Evolutionary conservation across 2,797 vertebrate species (phyloP).

Genomic region (Sitta carolinensis): DNA sequence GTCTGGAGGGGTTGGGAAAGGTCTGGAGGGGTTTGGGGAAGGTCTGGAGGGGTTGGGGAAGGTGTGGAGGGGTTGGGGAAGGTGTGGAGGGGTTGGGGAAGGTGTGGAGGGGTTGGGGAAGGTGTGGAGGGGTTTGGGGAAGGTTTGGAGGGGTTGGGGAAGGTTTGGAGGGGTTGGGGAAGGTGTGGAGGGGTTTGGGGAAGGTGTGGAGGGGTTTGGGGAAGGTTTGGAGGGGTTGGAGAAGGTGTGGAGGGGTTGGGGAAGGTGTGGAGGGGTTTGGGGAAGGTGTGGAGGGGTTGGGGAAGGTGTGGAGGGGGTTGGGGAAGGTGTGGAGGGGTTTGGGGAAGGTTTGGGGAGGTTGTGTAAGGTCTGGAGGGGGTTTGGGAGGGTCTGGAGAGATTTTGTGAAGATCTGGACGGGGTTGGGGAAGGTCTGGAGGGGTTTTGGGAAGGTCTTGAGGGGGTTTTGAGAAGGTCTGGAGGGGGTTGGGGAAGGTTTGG

Average conservation of each 20-base stretch:
- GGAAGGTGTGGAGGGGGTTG: not conserved
- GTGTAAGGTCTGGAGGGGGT: too few relatives aligned
- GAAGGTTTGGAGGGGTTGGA: rapidly evolving
- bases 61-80: rapidly evolving
- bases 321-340: not conserved
- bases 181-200: too few relatives aligned
- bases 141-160: not conserved
- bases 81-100: rapidly evolving
- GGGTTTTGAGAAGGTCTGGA: too few relatives aligned
- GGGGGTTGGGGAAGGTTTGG: rapidly evolving
- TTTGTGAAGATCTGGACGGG: rapidly evolving
- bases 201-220: not conserved
- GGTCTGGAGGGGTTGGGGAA: not conserved
- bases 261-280: rapidly evolving
- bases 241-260: not conserved
- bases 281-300: rapidly evolving
- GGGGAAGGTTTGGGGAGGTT: too few relatives aligned
- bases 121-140: not conserved
- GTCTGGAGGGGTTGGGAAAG: not conserved
- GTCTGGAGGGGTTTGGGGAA: not conserved
- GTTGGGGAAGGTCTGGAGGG: not conserved
- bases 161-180: too few relatives aligned
- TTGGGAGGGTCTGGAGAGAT: too few relatives aligned
- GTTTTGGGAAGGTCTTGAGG: rapidly evolving
- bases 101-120: rapidly evolving